Evolutionary conservation across 2,888 invertebrate genomes (phyloP), one percentile per base, ranked within the genome.

Genomic region (Hirudinaria manillensis): DNA sequence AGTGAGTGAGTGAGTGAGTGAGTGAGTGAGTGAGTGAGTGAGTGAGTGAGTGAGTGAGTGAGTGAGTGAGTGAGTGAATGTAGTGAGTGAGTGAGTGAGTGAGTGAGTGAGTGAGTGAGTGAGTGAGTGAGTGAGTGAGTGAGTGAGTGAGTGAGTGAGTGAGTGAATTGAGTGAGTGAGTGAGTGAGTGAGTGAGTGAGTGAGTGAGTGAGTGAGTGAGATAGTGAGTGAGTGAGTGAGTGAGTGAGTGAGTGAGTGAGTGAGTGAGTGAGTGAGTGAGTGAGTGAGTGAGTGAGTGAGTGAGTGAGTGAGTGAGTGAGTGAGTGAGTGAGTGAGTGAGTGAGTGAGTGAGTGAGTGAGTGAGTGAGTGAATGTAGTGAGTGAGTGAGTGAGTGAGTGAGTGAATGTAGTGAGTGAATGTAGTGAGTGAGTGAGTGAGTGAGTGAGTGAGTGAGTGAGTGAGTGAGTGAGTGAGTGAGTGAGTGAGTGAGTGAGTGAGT

Each of bases 91-190:
- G 67, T 67, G 67, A n/a, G 67, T 67, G 67, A 24, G 34, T 67
- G 24, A 24, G 34, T 67, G 67, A 24, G 67, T 67, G 67, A 21
- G 67, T 67, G 29, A 24, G 34, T 67, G 67, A 19, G 67, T 67
- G 67, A 24, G 65, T 72, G 56, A 56, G 27, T 55, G 71, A 51
- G 71, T 71, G 71, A 51, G 55, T 71, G 71, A 51, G 32, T n/a
- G 55, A 51, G 65, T 56, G 72, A 34, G 61, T 56, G 65, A 56
- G 56, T 72, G 72, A 29, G 72, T 53, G 72, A 6, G 72, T 72
- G n/a, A 45, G 71, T 71, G 71, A n/a, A 51, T n/a, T 71, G 53
- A 45, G 71, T 71, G 45, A 45, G 71, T 71, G 27, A 24, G 27
- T 10, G 27, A 66, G n/a, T 10, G 24, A 66, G 16, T 10, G 66